These are phyloP conservation scores for Oncorhynchus nerka DNA, from an alignment of 2,113 vertebrate species.

Conservation along the genomic window DNA sequence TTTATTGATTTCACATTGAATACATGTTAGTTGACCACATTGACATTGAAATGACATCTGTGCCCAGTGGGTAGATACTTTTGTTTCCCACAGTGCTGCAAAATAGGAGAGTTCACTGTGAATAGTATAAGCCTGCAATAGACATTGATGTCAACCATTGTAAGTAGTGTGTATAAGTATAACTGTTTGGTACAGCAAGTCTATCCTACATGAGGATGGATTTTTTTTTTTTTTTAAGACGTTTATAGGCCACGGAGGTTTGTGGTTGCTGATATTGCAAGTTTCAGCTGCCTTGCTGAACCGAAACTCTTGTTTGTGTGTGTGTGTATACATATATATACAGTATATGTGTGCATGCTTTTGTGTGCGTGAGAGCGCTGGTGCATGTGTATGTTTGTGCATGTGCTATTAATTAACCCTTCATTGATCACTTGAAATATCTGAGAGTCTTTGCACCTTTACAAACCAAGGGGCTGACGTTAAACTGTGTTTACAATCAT, in stretches of 20 bases:
- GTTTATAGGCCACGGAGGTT: not conserved
- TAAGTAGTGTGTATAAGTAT: too few species aligned
- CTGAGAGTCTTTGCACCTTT: too few species aligned
- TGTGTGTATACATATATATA: too few species aligned
- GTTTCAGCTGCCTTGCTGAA: not conserved
- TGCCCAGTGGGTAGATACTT: not conserved
- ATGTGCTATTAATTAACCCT: not conserved
- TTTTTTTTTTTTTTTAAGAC: not conserved
- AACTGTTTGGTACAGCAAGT: not conserved
- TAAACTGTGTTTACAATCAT: not conserved
- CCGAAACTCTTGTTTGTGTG: not conserved
- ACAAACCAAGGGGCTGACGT: too few species aligned
- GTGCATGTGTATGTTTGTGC: not conserved
- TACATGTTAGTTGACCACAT: too few species aligned
- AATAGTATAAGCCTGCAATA: not conserved
- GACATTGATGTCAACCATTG: not conserved
- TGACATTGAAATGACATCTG: too few species aligned
- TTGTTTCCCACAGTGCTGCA: not conserved
- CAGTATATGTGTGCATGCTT: too few species aligned
- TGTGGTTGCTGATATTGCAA: slow-evolving; percentile 7
- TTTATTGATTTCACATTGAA: too few species aligned
- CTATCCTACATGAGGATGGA: not conserved
- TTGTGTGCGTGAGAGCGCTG: too few species aligned
- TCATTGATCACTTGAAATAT: too few species aligned
- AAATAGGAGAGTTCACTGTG: not conserved